Base-by-base conservation (phyloP, 2,113 vertebrate genomes). In the Ictalurus punctatus region DNA sequence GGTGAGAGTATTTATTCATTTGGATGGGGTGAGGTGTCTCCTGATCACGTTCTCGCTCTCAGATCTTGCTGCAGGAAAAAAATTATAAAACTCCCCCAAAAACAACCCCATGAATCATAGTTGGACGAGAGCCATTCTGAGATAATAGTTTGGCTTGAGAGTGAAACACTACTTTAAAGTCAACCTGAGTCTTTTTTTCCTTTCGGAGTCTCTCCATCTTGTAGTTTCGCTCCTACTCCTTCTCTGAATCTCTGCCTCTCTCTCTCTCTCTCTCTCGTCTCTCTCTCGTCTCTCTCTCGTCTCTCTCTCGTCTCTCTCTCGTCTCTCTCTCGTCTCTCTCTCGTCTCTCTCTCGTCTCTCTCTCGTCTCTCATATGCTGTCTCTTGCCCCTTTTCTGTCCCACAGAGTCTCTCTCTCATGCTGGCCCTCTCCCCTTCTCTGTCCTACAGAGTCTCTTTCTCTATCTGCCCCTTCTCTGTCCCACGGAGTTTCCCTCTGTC, bases 71-170 rank as follows among this genome's bases (percentile, higher is more conserved):
- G 17, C 56, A 63, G 81, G 56, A 52, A 37, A 44, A 84, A 65
- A 84, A 34, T 0, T 2, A 40, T 40, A 40, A 40, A 40, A 40
- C 37, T 34, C 37, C 37, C 40, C 40, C 5, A 48, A 48, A 48
- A 48, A 48, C 44, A 48, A 48, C 44, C 44, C 44, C 40, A 48
- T 67, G 83, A 67, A 48, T 84, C 83, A 84, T 52, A 67, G 12
- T 17, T 48, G 61, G 61, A 67, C 6, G 16, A 44, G 21, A 10
- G 10, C 61, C 61, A 17, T 7, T 17, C 37, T 84, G 83, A 84
- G 59, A 67, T 27, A 84, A 84, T 84, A 27, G 25, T 84, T 84
- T 44, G 37, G 83, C 40, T 79, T 52, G 23, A 52, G 52, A 78
- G 73, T 10, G 21, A 74, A 74, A 34, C 69, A 13, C 69, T 34